Percentiles rank a stretch among this genome's conserved stretches.
phyloP scores from a whole-genome alignment of 2,888 invertebrate species.

The Arge pagana region DNA sequence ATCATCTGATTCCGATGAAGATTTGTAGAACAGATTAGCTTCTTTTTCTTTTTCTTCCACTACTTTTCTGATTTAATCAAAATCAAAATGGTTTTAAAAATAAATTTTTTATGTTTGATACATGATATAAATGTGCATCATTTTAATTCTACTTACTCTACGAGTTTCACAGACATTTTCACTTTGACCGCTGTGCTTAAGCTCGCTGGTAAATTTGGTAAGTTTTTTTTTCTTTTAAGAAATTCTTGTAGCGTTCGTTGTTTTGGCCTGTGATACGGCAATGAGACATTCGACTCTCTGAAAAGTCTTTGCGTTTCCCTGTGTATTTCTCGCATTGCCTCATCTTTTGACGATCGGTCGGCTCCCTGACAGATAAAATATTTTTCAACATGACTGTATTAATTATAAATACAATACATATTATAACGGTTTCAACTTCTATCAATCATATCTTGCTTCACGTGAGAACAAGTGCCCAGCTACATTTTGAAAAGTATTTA shows the following conservation, averaged over 20 bases:
- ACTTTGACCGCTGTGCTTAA: slow-evolving; percentile 59
- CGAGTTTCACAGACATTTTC: slow-evolving; percentile 68
- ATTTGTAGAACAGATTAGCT: slow-evolving; percentile 76
- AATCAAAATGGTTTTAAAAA: slow-evolving; percentile 21
- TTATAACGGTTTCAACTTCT: background rate
- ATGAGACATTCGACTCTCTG: slow-evolving; percentile 73
- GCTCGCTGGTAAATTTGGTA: slow-evolving; percentile 44
- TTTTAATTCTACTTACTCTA: slow-evolving; percentile 41
- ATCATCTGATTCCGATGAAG: slow-evolving; percentile 66
- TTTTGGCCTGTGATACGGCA: slow-evolving; percentile 88
- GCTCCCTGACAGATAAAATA: slow-evolving; percentile 32
- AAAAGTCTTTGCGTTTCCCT: slow-evolving; percentile 84
- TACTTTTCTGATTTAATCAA: slow-evolving; percentile 61
- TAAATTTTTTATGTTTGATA: slow-evolving; percentile 20
- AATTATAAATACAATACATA: background rate
- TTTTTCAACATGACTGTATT: background rate
- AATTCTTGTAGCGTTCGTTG: slow-evolving; percentile 81
- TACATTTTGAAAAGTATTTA: background rate
- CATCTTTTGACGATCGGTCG: slow-evolving; percentile 55
- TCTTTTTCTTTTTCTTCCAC: slow-evolving; percentile 76
- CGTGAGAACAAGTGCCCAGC: too few relatives aligned
- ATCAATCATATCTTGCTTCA: too few relatives aligned
- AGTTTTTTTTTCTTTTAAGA: slow-evolving; percentile 61
- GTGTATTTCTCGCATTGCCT: slow-evolving; percentile 75
- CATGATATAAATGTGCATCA: too few relatives aligned